These are phyloP conservation scores for Notocelia uddmanniana DNA, from an alignment of 2,888 invertebrate species.

Conservation along the genomic window DNA sequence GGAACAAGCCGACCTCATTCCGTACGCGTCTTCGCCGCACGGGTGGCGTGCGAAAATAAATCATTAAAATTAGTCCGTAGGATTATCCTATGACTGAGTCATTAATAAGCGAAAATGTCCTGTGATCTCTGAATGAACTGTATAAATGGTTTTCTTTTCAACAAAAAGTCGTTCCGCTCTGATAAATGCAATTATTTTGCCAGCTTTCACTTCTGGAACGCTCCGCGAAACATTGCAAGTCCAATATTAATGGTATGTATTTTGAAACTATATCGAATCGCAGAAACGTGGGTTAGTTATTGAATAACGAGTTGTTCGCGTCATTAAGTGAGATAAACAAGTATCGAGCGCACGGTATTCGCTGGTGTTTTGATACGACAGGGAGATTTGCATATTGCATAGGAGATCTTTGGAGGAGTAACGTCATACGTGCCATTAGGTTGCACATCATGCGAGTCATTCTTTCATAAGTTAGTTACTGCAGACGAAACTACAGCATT, in stretches of 20 bases:
- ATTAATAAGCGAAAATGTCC: constrained; percentile 33
- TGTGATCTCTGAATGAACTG: constrained; percentile 42
- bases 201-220: constrained; percentile 77
- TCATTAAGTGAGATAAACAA: constrained; percentile 43
- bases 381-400: constrained; percentile 30
- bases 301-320: constrained; percentile 41
- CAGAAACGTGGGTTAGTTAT: constrained; percentile 36
- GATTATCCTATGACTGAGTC: constrained; percentile 47
- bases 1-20: constrained; percentile 81
- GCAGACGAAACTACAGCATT: constrained; percentile 21
- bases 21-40: constrained; percentile 67
- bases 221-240: constrained; percentile 50
- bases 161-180: constrained; percentile 69
- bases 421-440: constrained; percentile 16
- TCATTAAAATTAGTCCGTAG: constrained; percentile 59
- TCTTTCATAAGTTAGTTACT: neutral
- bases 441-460: constrained; percentile 9
- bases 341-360: constrained; percentile 27
- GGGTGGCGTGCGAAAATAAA: constrained; percentile 70
- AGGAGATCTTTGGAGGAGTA: constrained; percentile 5
- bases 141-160: constrained; percentile 57
- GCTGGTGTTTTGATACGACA: constrained; percentile 30
- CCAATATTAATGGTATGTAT: constrained; percentile 32
- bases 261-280: constrained; percentile 43
- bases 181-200: constrained; percentile 69